phyloP scores from a whole-genome alignment of 2,797 vertebrate species.

The Sardinella longiceps region DNA sequence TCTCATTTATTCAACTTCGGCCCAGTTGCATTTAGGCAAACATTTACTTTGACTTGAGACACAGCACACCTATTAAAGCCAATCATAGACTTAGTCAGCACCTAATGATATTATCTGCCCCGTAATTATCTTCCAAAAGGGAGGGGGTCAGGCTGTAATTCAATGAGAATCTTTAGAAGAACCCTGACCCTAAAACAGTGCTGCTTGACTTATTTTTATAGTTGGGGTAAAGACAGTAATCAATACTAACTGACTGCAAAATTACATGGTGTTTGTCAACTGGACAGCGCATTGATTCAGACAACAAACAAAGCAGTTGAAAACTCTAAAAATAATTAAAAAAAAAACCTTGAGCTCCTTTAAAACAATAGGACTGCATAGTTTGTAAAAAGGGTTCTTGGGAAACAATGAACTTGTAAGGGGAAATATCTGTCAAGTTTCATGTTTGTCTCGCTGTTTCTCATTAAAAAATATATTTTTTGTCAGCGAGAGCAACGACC shows the following conservation, averaged over 20 bases:
- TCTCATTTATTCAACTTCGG: neutral
- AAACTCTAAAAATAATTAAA: too few relatives aligned
- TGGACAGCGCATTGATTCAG: neutral
- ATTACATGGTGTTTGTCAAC: conserved; percentile 24
- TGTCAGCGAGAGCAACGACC: conserved; percentile 27
- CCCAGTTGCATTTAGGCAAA: conserved; percentile 23
- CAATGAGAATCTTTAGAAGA: conserved; percentile 42
- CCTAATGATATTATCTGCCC: conserved; percentile 31
- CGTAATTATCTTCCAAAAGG: conserved; percentile 45
- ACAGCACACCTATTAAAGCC: conserved; percentile 39
- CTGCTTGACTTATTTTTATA: conserved; percentile 38
- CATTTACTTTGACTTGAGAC: conserved; percentile 42
- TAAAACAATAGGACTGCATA: neutral
- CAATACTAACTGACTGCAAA: conserved; percentile 41
- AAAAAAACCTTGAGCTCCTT: too few relatives aligned
- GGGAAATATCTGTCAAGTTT: neutral
- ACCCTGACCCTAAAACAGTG: conserved; percentile 42
- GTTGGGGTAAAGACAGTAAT: conserved; percentile 41
- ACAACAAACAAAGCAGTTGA: neutral
- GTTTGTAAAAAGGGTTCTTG: neutral
- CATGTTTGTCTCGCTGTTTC: neutral
- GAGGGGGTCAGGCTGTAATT: conserved; percentile 32
- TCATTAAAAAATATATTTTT: conserved; percentile 25
- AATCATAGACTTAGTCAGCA: conserved; percentile 25
- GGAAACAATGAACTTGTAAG: neutral